Evolutionary conservation across 2,113 vertebrate genomes (phyloP), one percentile per base, ranked within the genome.

Genomic region (Corvus cornix): DNA sequence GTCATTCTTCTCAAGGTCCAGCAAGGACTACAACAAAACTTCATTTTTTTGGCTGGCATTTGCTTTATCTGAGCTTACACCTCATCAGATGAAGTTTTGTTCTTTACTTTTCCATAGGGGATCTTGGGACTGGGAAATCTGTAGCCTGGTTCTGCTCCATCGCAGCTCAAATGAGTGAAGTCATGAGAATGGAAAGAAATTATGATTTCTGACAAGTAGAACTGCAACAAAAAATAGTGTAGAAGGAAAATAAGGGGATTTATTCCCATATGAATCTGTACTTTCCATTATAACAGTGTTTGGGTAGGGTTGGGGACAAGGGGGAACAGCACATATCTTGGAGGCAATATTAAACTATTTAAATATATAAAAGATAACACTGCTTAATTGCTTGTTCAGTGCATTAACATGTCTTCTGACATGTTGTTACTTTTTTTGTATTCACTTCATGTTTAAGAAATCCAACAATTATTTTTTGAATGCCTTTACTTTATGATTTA

Each of bases 221-320:
- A 70, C 16, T 20, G 7, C 55, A 82, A 41, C 7, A 49, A 72
- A 82, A 93, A 75, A 19, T 3, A 51, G 6, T 51, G 10, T 17
- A 10, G 30, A 84, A 70, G 56, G 22, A 72, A 73, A 52, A 68
- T 23, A 69, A 84, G 10, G 8, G 13, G 13, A 35, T 48, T 81
- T 81, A 75, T 48, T 82, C 21, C 39, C 19, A 19, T 16, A 27
- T 11, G 4, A 24, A 21, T 16, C 22, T 59, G 12, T 41, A 35
- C 8, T 84, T 78, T 69, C 62, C 4, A 46, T 51, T 80, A 3
- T 49, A 66, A 22, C 10, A 39, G 14, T 6, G 7, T 31, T 10
- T 63, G 24, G 22, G 11, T 41, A 28, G 17, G 6, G 3, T 2
- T 4, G 4, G 52, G 16, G 5, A 7, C 3, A 3, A 2, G 11